phyloP scores from a whole-genome alignment of 2,113 vertebrate species.

The Apeltes quadracus region DNA sequence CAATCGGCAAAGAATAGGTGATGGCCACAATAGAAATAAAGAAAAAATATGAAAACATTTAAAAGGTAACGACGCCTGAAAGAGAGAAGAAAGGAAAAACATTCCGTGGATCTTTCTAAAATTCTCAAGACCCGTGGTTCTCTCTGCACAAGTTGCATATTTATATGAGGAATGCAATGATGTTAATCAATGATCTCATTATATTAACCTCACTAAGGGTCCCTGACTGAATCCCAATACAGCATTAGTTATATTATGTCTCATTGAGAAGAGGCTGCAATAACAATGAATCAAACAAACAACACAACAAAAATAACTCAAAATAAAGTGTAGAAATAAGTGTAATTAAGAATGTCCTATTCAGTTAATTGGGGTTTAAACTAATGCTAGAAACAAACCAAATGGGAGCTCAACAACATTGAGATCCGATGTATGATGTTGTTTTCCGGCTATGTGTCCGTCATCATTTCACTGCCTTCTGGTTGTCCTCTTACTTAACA shows the following conservation, averaged over 20 bases:
- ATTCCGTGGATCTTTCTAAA: background rate
- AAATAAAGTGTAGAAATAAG: no score
- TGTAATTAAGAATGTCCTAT: no score
- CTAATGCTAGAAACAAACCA: no score
- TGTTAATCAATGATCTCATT: no score
- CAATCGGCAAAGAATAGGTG: background rate
- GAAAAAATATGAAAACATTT: background rate
- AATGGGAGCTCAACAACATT: no score
- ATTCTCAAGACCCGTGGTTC: background rate
- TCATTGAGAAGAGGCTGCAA: background rate
- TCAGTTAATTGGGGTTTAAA: no score
- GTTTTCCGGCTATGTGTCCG: background rate
- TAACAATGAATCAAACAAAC: background rate
- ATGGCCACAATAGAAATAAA: no score
- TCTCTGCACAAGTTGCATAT: no score
- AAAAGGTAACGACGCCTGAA: background rate
- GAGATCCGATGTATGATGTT: no score
- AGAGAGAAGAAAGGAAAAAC: background rate
- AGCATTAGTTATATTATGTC: background rate
- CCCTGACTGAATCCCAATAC: background rate
- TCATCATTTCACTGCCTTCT: background rate
- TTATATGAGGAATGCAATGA: no score
- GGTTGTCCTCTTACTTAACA: slow-evolving; percentile 1
- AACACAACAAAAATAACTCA: background rate
- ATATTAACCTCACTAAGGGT: background rate